Evolutionary conservation across 2,797 vertebrate species (phyloP).

Genomic region (Erithacus rubecula): DNA sequence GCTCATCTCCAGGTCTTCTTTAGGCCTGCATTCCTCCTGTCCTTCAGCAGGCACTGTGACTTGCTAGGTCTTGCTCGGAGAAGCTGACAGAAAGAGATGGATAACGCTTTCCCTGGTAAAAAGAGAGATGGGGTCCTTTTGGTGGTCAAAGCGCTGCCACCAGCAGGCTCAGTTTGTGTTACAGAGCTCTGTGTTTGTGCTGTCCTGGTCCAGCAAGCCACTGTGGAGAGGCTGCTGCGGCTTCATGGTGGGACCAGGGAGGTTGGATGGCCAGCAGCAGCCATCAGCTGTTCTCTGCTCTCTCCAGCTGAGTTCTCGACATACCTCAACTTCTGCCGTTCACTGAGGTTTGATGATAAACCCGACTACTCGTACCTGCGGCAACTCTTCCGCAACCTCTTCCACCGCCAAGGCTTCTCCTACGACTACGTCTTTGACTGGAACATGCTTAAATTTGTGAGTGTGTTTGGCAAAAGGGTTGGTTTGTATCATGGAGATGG

Average conservation of each 20-base stretch:
- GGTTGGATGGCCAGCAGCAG: background rate
- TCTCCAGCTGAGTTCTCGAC: constrained; percentile 91
- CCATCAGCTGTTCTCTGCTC: background rate
- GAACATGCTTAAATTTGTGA: constrained; percentile 99
- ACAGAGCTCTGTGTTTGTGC: background rate
- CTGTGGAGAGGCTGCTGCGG: background rate
- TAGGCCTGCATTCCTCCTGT: background rate
- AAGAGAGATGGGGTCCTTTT: background rate
- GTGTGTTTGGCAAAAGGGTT: constrained; percentile 30
- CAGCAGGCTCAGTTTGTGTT: background rate
- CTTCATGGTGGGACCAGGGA: background rate
- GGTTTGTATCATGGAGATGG: background rate
- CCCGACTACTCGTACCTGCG: constrained; percentile 96
- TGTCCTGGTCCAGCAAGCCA: background rate
- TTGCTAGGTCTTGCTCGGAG: background rate
- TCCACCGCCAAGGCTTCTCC: constrained; percentile 96
- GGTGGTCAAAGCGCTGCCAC: background rate
- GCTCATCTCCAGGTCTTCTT: background rate
- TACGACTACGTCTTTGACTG: constrained; percentile 97
- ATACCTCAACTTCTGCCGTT: constrained; percentile 97
- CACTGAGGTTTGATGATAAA: constrained; percentile 95
- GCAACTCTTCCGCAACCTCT: constrained; percentile 96
- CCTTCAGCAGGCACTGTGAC: background rate
- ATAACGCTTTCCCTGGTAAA: background rate
- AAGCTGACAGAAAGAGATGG: background rate